Percentiles rank a stretch among this genome's conserved stretches.
These are phyloP conservation scores for cattle (Bos taurus) DNA, from an alignment of 2,113 vertebrate species.

Conservation along the genomic window DNA sequence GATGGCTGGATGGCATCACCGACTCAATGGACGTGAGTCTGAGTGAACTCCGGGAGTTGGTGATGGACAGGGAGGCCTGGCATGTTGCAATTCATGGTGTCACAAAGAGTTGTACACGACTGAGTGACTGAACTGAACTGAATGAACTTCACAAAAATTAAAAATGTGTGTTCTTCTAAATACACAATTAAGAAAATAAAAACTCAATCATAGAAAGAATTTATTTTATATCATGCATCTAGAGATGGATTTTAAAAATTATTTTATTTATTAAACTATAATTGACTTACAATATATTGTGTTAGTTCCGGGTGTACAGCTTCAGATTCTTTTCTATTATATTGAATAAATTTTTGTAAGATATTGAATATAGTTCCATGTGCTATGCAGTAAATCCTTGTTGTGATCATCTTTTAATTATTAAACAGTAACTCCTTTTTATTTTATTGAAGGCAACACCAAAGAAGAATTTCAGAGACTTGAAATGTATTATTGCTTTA, in stretches of 20 bases:
- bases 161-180: not conserved
- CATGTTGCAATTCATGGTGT: too few relatives aligned
- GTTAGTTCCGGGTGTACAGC: not conserved
- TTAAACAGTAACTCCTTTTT: not conserved
- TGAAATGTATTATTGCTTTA: not conserved
- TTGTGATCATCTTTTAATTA: not conserved
- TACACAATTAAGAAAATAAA: not conserved
- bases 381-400: not conserved
- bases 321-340: not conserved
- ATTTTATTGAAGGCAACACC: not conserved
- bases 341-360: not conserved
- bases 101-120: too few relatives aligned
- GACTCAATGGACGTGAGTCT: too few relatives aligned
- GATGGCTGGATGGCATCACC: too few relatives aligned
- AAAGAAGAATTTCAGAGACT: constrained; percentile 1
- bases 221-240: not conserved
- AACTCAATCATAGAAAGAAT: not conserved
- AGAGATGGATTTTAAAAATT: not conserved
- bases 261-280: not conserved
- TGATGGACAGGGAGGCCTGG: too few relatives aligned
- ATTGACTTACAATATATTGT: not conserved
- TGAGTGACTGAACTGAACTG: too few relatives aligned
- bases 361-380: not conserved
- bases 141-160: not conserved
- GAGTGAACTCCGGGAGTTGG: too few relatives aligned